Evolutionary conservation across 2,888 invertebrate species (phyloP), one percentile per base, ranked within the genome.

Genomic region (Beris chalybata): DNA sequence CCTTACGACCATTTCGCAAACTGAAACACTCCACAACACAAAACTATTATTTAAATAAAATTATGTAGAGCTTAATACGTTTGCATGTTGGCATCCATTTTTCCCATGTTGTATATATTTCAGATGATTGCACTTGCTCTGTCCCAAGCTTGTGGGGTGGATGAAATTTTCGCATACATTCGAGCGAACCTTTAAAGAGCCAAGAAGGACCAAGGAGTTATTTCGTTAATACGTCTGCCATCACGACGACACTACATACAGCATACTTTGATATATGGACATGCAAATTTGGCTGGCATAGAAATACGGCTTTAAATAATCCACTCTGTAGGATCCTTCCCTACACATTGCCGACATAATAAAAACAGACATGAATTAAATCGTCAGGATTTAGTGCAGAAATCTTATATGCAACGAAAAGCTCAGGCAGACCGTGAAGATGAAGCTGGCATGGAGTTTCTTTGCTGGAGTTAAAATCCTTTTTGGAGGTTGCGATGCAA

Each of bases 301-400:
- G 52, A 61, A 50, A 61, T 61, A 61, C 61, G 52, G 43, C 50
- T 52, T 43, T 32, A 38, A 61, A 52, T 61, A 61, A 61, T 61
- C 61, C 52, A 61, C 61, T 61, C 52, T 12, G 61, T 50, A 61
- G 38, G 50, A 61, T 61, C 50, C 52, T 61, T 61, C 50, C 50
- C 61, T 61, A 13, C 38, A 61, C 61, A 61, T 61, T 61, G 5
- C 61, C 61, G 47, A 13, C 50, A 38, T 61, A 61, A 61, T 52
- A 61, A 61, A 61, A 61, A 52, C 52, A 61, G 61, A 61, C 61
- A 61, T 61, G 61, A 61, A 61, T 61, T 61, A 61, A 61, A 61
- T 61, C 61, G 61, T 61, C 61, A 52, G 29, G 52, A 61, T 61
- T 61, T 61, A 61, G 50, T 61, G 61, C 61, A 61, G 48, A 57